These are phyloP conservation scores for Sorex araneus DNA, from an alignment of 2,113 vertebrate genomes.

Conservation along the genomic window DNA sequence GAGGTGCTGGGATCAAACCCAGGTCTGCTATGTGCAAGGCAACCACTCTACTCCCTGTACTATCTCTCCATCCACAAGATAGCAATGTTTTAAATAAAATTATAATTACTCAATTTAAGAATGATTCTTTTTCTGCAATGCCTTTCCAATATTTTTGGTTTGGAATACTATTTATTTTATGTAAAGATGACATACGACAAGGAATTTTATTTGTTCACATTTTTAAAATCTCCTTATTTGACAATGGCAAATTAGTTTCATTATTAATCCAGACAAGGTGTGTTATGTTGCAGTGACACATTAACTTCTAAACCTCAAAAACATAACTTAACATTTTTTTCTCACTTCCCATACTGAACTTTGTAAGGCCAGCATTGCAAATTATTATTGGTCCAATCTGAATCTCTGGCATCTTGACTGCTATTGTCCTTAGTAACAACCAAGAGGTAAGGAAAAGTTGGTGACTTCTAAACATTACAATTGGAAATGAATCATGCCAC, in stretches of 20 bases:
- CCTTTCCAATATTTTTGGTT: neutral
- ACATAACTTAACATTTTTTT: neutral
- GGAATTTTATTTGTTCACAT: conserved; percentile 31
- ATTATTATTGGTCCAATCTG: neutral
- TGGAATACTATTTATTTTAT: conserved; percentile 35
- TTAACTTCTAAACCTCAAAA: conserved; percentile 2
- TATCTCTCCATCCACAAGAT: too few species aligned
- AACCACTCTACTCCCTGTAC: too few species aligned
- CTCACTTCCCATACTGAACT: neutral
- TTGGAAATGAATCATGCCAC: conserved; percentile 65
- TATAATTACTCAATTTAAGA: neutral
- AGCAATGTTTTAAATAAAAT: conserved; percentile 11
- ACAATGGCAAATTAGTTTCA: neutral
- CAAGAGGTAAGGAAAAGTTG: conserved; percentile 43
- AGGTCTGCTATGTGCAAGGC: too few species aligned
- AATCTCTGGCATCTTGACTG: neutral
- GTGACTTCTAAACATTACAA: conserved; percentile 61
- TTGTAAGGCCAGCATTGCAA: conserved; percentile 29
- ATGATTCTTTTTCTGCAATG: neutral
- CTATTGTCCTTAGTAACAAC: conserved; percentile 22
- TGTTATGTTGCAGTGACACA: neutral
- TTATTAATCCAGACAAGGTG: neutral
- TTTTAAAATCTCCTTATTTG: conserved; percentile 54
- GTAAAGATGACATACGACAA: neutral
- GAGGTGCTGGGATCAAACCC: too few species aligned